Evolutionary conservation across 2,888 invertebrate genomes (phyloP), one percentile per base, ranked within the genome.

Genomic region (Choristoneura rosaceana): DNA sequence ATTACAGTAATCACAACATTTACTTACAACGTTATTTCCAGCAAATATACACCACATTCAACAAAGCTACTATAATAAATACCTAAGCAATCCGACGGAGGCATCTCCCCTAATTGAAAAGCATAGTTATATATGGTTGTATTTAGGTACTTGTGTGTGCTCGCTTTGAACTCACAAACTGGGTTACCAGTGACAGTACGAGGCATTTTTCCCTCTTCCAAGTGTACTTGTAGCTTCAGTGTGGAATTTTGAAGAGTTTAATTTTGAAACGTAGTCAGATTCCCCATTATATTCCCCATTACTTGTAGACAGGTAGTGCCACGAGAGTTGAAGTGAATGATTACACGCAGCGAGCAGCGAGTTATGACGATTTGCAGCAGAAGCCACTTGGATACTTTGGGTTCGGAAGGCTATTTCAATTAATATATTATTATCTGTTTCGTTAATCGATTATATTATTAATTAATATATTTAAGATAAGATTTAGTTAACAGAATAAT

Each of bases 181-280:
- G 74, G 87, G 86, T 84, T 85, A 82, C 78, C 74, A 76, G 34
- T 77, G 78, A 76, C 77, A 80, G 75, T 76, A 63, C 67, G 73
- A 71, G 79, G 45, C 41, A 61, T 61, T 38, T 66, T 52, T 66
- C 25, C 64, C 47, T 25, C 14, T 14, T n/a, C 62, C 2, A 25
- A 45, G 62, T 45, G 62, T 60, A 3, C 50, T 33, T 5, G 0
- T n/a, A 41, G 70, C 64, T 65, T 70, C 59, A 43, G 52, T 65
- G 70, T 52, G 10, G 59, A 38, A 33, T 70, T 70, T 60, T 59
- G 38, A 70, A 65, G 70, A 52, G 41, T 70, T 65, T 33, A 64
- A 59, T 65, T 64, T 60, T 52, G 69, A 55, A 47, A 63, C 45
- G 69, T 45, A 63, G 47, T n/a, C 14, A n/a, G 52, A 52, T 17